Evolutionary conservation across 1,140 invertebrate genomes (phyloP), one percentile per base, ranked within the genome.

Genomic region (Kradibia gibbosae): DNA sequence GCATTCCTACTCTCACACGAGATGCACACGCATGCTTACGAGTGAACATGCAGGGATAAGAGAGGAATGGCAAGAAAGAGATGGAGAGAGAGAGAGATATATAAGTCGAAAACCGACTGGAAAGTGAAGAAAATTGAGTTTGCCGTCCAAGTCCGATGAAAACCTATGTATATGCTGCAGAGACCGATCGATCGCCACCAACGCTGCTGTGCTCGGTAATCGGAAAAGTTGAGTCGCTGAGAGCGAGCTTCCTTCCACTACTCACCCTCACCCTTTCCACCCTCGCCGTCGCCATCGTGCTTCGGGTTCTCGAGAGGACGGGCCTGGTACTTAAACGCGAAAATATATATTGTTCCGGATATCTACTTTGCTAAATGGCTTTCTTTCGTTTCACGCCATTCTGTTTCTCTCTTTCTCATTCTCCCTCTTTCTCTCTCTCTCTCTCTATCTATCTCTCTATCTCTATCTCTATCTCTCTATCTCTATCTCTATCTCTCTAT

Each of bases 81-180:
- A 45, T 4, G n/a, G 15, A 39, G 62, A 39, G 62, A 39, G 20
- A 17, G 20, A 34, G 28, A 39, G 62, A 39, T 34, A 39, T 0
- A 3, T 13, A 62, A 20, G 57, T 45, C 36, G 76, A 76, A 10
- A 70, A 39, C 42, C 71, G 53, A 78, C 10, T 76, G 76, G 81
- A 82, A 83, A 83, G 82, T 39, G 77, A 80, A 80, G 80, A 81
- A 84, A 78, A 78, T 81, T 82, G 83, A 84, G 83, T 81, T 82
- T 75, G 71, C 80, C 80, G 80, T 84, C 75, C 80, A 72, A 81
- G 78, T 81, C 77, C 74, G 67, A 36, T n/a, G 53, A 67, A 60
- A 75, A 45, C 34, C 50, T 77, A 78, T 13, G 73, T 77, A 70
- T 76, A 36, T 31, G 25, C 4, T 55, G 28, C 22, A 34, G 17